Conservation (phyloP, 2,888 invertebrate genomes). For the Polydrusus pterygomalis region DNA sequence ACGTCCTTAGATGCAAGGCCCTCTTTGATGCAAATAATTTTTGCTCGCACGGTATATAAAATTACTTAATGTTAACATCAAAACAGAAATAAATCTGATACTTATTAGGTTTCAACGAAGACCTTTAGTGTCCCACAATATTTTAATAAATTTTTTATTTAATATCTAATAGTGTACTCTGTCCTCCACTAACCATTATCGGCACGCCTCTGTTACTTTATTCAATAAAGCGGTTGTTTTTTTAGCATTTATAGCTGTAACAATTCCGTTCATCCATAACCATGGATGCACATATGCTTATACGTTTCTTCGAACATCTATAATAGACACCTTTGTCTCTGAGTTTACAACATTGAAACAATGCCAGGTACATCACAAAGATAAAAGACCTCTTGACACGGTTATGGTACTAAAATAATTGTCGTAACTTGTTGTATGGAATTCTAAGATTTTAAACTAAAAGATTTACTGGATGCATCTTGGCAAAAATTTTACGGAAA, state of each 20-base stretch:
- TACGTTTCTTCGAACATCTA: slow-evolving; percentile 41
- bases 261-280: slow-evolving; percentile 32
- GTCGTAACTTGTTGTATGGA: slow-evolving; percentile 35
- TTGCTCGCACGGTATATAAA: too few species aligned
- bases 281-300: slow-evolving; percentile 24
- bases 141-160: too few species aligned
- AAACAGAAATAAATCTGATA: too few species aligned
- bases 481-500: slow-evolving; percentile 49
- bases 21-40: too few species aligned
- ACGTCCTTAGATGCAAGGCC: too few species aligned
- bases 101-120: too few species aligned
- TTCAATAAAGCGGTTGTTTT: neutral
- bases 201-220: neutral
- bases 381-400: slow-evolving; percentile 49
- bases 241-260: slow-evolving; percentile 18
- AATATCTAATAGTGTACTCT: too few species aligned
- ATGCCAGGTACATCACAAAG: slow-evolving; percentile 45
- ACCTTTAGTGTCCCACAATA: too few species aligned
- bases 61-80: too few species aligned
- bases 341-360: slow-evolving; percentile 39
- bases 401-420: slow-evolving; percentile 42
- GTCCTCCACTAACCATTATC: too few species aligned
- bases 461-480: slow-evolving; percentile 42
- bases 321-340: slow-evolving; percentile 50
- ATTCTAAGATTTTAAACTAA: slow-evolving; percentile 44